These are phyloP conservation scores for Myripristis murdjan DNA, from an alignment of 2,797 vertebrate species.

Conservation along the genomic window DNA sequence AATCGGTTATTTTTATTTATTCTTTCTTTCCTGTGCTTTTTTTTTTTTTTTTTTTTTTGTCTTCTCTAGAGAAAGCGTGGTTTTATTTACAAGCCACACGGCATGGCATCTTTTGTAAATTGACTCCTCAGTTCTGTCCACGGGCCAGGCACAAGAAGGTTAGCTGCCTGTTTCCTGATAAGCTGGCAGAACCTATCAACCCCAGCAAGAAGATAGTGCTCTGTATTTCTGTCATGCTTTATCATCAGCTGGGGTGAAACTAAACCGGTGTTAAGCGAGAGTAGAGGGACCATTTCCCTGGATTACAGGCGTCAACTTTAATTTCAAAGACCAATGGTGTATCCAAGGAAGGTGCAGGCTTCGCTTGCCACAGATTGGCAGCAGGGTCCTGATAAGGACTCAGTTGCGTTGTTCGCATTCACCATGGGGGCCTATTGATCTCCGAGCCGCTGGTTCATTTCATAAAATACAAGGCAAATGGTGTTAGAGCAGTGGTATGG, in stretches of 20 bases:
- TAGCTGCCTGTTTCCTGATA: slow-evolving; percentile 86
- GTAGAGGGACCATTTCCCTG: slow-evolving; percentile 87
- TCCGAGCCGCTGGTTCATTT: slow-evolving; percentile 82
- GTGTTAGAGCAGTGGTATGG: slow-evolving; percentile 61
- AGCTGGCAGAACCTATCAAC: slow-evolving; percentile 88
- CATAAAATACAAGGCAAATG: slow-evolving; percentile 76
- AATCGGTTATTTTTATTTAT: slow-evolving; percentile 68
- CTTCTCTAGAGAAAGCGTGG: slow-evolving; percentile 61
- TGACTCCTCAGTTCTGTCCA: slow-evolving; percentile 86
- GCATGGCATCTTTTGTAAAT: slow-evolving; percentile 85
- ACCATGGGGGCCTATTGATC: slow-evolving; percentile 82
- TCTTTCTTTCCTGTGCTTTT: not conserved
- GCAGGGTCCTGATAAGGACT: slow-evolving; percentile 80
- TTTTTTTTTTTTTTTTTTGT: slow-evolving; percentile 54
- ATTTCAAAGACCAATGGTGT: slow-evolving; percentile 92
- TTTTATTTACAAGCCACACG: slow-evolving; percentile 84
- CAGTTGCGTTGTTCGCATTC: slow-evolving; percentile 76
- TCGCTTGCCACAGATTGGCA: slow-evolving; percentile 86
- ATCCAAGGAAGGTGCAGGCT: slow-evolving; percentile 87
- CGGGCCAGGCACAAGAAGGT: slow-evolving; percentile 84
- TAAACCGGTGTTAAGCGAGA: slow-evolving; percentile 87
- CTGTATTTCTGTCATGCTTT: slow-evolving; percentile 89
- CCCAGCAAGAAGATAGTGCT: slow-evolving; percentile 84
- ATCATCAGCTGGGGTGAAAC: slow-evolving; percentile 89
- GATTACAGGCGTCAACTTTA: slow-evolving; percentile 89